Base-by-base conservation (phyloP, 2,888 invertebrate species). In the Scelioninae gen. 1 region DNA sequence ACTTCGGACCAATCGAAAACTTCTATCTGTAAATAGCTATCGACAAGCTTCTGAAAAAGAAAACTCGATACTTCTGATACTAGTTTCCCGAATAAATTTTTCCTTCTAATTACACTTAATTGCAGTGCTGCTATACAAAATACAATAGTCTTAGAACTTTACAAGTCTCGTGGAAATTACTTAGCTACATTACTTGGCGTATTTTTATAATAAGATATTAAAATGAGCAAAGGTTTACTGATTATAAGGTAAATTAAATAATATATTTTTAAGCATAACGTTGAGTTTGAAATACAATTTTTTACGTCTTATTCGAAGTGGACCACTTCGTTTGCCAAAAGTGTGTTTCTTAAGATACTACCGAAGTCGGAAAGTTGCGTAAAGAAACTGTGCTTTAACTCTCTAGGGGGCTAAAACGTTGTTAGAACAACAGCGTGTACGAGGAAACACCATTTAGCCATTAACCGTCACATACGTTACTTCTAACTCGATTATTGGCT, bases 401-500 rank as follows among this genome's bases (percentile, higher is more conserved):
- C 75, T 66, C 66, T 43, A 13, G 74, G 74, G 80, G 58, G 62
- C 66, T 68, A 78, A 82, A 86, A 83, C 55, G 69, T 76, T 75
- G 86, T 87, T 86, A 80, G 77, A 76, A 65, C 78, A 75, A 75
- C 78, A 69, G 69, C 49, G 34, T 63, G 79, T 84, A 85, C 85
- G 83, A 83, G 84, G 72, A 85, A 87, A 86, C 82, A 85, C 85
- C 85, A 87, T 87, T 87, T 84, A 75, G 69, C 82, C 84, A 87
- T 87, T 87, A 87, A 85, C 82, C 68, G 82, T 49, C 84, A 83
- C 84, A 84, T 79, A 78, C 82, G 76, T 84, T 84, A 84, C 86
- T 85, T 84, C 81, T 77, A 76, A 76, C 45, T 60, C 53, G 51
- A 76, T 76, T 76, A 76, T 76, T 76, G 76, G 32, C 31, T 66